Conservation (phyloP, 2,797 vertebrate genomes). For the Morelia viridis region DNA sequence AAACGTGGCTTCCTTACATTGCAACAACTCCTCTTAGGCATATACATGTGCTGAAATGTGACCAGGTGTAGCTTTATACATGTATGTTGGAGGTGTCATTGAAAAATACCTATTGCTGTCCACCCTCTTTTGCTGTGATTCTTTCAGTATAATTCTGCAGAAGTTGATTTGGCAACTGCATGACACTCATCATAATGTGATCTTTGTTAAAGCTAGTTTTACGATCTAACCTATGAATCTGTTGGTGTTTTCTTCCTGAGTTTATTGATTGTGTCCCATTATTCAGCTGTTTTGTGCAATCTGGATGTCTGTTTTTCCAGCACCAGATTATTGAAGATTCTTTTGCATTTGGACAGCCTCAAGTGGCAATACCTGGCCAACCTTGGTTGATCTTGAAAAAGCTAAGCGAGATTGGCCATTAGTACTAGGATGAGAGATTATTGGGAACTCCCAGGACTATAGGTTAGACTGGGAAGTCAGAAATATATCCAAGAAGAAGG, state of each 20-base stretch:
- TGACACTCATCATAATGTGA: neutral
- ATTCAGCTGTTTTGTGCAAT: neutral
- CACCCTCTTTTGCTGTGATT: neutral
- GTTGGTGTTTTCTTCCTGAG: rapidly evolving
- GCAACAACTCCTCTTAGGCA: neutral
- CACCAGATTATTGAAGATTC: neutral
- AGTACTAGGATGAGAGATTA: too few species aligned
- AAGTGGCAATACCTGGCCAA: neutral
- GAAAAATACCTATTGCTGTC: neutral
- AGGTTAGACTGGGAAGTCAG: too few species aligned
- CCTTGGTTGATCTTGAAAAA: too few species aligned
- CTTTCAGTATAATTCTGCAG: neutral
- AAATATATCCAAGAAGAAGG: too few species aligned
- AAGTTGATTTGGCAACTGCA: neutral
- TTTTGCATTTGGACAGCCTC: neutral
- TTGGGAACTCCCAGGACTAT: too few species aligned
- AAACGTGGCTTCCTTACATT: neutral
- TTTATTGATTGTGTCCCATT: neutral
- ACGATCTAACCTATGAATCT: neutral
- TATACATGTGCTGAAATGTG: neutral
- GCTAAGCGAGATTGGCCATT: too few species aligned
- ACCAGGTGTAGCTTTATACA: rapidly evolving
- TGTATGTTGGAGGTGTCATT: neutral
- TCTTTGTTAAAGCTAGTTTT: neutral
- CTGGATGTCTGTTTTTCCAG: neutral